These are phyloP conservation scores for Laticauda colubrina DNA, from an alignment of 2,113 vertebrate species.

Conservation along the genomic window DNA sequence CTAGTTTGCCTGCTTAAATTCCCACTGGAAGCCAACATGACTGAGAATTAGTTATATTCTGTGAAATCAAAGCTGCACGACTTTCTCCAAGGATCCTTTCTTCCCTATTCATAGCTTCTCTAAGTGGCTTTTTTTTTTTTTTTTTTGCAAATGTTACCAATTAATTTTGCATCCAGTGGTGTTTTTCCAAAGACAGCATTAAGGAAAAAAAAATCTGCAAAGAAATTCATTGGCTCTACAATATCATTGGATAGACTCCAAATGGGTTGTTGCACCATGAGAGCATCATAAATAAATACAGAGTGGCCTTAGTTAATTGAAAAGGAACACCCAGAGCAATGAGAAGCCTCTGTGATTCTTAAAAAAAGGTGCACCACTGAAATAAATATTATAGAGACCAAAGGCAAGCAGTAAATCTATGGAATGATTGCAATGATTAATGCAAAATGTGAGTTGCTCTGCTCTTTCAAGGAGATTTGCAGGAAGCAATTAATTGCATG, in stretches of 20 bases:
- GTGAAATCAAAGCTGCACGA: slow-evolving; percentile 27
- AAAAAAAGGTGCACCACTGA: neutral
- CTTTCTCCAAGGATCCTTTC: neutral
- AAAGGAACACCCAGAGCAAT: neutral
- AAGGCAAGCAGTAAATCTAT: neutral
- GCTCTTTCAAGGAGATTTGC: neutral
- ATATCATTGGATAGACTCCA: slow-evolving; percentile 28
- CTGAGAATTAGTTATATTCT: neutral
- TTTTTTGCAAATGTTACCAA: slow-evolving; percentile 34
- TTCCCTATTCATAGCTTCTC: neutral
- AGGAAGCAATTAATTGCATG: neutral
- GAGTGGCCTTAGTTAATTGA: neutral
- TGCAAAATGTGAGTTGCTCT: neutral
- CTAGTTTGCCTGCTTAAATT: slow-evolving; percentile 26
- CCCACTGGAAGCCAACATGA: neutral
- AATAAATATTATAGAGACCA: neutral
- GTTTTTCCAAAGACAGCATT: slow-evolving; percentile 10
- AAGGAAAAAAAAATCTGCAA: slow-evolving; percentile 2
- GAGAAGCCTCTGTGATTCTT: neutral
- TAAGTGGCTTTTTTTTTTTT: fast-evolving
- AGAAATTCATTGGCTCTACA: slow-evolving; percentile 54
- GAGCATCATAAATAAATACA: slow-evolving; percentile 15
- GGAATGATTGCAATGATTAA: neutral
- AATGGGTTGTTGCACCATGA: slow-evolving; percentile 17
- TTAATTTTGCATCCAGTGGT: slow-evolving; percentile 36